These are phyloP conservation scores for Mobula hypostoma DNA, from an alignment of 2,113 vertebrate species.

Conservation along the genomic window DNA sequence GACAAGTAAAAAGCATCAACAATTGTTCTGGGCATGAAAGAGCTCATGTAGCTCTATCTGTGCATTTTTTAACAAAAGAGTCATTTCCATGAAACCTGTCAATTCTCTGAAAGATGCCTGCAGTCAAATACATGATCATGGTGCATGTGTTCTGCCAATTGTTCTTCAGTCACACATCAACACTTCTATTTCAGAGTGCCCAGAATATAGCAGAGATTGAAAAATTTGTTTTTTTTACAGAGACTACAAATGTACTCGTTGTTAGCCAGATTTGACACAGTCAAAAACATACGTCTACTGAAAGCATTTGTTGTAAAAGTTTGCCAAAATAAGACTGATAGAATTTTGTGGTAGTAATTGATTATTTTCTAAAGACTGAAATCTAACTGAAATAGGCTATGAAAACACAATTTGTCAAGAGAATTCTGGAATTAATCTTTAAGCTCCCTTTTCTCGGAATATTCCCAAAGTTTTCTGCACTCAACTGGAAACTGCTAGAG, in stretches of 20 bases:
- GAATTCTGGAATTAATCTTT: background rate
- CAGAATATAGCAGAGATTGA: background rate
- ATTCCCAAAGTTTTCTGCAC: background rate
- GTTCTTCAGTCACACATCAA: background rate
- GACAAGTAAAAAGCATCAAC: background rate
- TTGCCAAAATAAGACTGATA: background rate
- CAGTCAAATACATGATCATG: background rate
- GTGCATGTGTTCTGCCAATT: background rate
- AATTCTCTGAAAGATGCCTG: background rate
- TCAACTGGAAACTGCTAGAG: background rate
- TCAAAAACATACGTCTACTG: background rate
- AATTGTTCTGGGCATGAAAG: background rate
- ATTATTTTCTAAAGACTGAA: background rate
- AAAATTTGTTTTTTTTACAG: background rate
- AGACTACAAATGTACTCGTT: too few species aligned
- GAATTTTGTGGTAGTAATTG: background rate
- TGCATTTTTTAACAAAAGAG: background rate
- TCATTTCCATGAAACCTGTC: background rate
- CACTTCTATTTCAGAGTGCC: background rate
- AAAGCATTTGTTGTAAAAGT: background rate
- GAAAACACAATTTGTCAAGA: background rate
- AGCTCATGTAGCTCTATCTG: background rate
- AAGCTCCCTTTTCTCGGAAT: background rate
- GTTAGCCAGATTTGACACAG: background rate
- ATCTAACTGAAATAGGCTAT: background rate